phyloP scores from a whole-genome alignment of 2,113 vertebrate genomes.

The Todiramphus chloris region DNA sequence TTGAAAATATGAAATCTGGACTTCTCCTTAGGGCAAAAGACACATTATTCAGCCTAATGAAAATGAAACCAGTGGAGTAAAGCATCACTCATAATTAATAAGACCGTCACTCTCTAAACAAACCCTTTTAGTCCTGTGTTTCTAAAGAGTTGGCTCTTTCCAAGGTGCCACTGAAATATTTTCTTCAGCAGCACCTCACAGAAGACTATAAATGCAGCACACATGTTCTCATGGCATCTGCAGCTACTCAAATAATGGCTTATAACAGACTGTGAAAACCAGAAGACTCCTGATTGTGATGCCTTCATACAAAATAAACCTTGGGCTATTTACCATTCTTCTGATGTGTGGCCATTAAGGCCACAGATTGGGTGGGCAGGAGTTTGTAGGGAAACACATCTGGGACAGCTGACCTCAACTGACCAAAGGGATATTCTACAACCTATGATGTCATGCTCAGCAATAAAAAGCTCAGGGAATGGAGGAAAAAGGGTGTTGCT shows the following conservation, averaged over 20 bases:
- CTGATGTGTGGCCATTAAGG: neutral
- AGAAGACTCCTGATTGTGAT: neutral
- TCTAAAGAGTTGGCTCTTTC: neutral
- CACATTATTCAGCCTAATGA: slow-evolving; percentile 1
- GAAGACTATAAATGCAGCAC: neutral
- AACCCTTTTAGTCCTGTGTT: neutral
- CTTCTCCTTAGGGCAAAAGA: neutral
- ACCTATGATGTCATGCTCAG: neutral
- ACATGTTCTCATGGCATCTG: neutral
- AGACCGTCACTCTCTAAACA: neutral
- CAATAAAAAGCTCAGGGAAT: neutral
- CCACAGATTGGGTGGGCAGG: neutral
- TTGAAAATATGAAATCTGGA: neutral
- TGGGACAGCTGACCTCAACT: neutral
- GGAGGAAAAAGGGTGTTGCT: neutral
- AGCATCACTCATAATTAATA: neutral
- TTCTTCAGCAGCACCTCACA: neutral
- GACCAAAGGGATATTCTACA: neutral
- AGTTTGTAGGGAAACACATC: neutral
- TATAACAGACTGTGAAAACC: neutral
- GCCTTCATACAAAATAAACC: neutral
- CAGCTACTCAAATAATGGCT: neutral
- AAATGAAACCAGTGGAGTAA: neutral
- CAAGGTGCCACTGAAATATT: neutral
- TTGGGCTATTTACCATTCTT: neutral